Conservation (phyloP, 2,888 invertebrate species). For the Molorchus minor region DNA sequence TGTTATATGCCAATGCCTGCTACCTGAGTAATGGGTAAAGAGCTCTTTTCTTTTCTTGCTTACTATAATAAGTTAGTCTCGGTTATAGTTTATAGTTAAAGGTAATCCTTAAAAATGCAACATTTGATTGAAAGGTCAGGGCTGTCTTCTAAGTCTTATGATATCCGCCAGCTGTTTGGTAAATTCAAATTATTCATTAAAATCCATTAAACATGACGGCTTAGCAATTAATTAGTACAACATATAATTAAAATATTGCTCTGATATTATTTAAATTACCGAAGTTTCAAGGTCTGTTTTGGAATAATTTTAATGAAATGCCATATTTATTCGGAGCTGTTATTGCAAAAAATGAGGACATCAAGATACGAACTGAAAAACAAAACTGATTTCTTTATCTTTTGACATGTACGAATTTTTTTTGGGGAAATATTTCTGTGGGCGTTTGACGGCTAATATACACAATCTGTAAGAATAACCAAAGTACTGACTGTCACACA, state of each 20-base stretch:
- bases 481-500: too few relatives aligned
- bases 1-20: too few relatives aligned
- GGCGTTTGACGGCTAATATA: too few relatives aligned
- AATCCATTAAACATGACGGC: slow-evolving; percentile 31
- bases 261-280: slow-evolving; percentile 34
- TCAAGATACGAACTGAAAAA: slow-evolving; percentile 11
- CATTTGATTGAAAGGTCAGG: slow-evolving; percentile 12
- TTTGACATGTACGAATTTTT: too few relatives aligned
- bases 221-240: slow-evolving; percentile 36
- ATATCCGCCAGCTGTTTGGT: slow-evolving; percentile 13
- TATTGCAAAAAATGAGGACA: slow-evolving; percentile 11
- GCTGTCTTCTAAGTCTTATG: neutral
- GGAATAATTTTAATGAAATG: slow-evolving; percentile 26
- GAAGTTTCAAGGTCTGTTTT: slow-evolving; percentile 39
- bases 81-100: neutral
- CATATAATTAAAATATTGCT: slow-evolving; percentile 32
- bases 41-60: neutral
- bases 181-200: slow-evolving; percentile 32
- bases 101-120: neutral
- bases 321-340: slow-evolving; percentile 8
- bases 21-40: too few relatives aligned
- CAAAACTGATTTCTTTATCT: too few relatives aligned
- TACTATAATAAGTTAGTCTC: neutral
- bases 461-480: too few relatives aligned
- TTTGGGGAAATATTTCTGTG: too few relatives aligned